Percentiles rank a stretch among this genome's conserved stretches.
phyloP scores from a whole-genome alignment of 2,113 vertebrate species.

The Rhynchomys soricoides region DNA sequence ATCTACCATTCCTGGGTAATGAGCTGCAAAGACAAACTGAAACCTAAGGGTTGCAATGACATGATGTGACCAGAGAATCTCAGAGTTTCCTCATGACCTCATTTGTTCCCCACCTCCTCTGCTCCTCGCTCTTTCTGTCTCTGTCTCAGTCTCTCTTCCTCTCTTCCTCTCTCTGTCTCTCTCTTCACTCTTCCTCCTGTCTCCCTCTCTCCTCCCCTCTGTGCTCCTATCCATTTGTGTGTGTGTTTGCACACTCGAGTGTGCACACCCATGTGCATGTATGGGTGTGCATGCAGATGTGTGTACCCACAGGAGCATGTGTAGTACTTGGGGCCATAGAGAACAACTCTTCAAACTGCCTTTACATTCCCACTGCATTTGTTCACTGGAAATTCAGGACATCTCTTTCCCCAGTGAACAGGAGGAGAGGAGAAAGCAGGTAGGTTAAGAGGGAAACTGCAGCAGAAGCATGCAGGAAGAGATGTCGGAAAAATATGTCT shows the following conservation, averaged over 20 bases:
- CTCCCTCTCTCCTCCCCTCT: too few species aligned
- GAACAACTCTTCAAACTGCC: not conserved
- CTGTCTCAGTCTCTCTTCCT: not conserved
- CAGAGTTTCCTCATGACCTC: not conserved
- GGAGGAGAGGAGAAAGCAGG: not conserved
- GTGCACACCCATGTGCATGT: not conserved
- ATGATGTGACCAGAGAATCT: not conserved
- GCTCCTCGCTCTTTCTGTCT: not conserved
- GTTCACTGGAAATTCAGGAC: not conserved
- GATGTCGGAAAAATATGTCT: not conserved
- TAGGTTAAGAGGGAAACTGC: not conserved
- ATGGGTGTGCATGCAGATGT: not conserved
- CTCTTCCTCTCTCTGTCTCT: not conserved
- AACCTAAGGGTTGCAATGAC: not conserved
- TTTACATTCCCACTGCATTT: not conserved
- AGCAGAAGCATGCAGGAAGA: not conserved
- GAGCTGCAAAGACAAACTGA: not conserved
- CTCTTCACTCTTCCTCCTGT: too few species aligned
- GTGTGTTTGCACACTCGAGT: not conserved
- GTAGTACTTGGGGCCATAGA: not conserved
- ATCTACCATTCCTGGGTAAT: not conserved
- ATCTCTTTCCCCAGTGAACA: too few species aligned
- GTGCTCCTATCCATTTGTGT: not conserved
- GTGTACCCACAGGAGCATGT: not conserved
- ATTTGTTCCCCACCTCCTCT: not conserved